Base-by-base conservation (phyloP, 2,888 invertebrate species). In the Xylota segnis region DNA sequence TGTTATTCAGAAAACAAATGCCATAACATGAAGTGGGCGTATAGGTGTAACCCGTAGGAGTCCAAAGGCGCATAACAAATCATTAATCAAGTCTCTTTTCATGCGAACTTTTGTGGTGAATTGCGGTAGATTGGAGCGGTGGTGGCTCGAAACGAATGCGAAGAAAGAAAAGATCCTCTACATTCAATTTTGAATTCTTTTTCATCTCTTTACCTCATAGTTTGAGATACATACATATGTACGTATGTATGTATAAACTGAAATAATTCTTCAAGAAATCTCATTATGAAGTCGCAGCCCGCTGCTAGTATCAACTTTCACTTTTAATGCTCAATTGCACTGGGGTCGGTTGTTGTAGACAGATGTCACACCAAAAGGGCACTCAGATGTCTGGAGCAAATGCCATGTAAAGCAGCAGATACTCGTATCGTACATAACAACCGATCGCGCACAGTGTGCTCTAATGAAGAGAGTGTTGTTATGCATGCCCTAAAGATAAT, bases 291-390 rank as follows among this genome's bases (percentile, higher is more conserved):
- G 14, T n/a, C 29, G 12, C 27, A 23, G 54, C 16, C 58, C 18
- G 10, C 10, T 10, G 47, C 9, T 45, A 78, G 83, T 78, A 83
- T 83, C 83, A 56, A 43, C 83, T 83, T 83, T 78, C 83, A 83
- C 72, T 63, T 23, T 70, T 74, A 18, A 78, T 63, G 72, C 27
- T 74, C 61, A 63, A 61, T 59, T 40, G 63, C 43, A 65, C 32
- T 50, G 7, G 16, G 34, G 7, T 45, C 23, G 34, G 9, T 27
- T 18, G 52, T 0, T 14, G 63, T 74, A 81, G 81, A 68, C 82
- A 82, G 82, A 82, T 82, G 75, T 82, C 82, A 63, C 63, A 82
- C 45, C 54, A 82, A 50, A 74, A 76, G 68, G 82, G 82, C 71
- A 83, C 54, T 58, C 58, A 18, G 37, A 65, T 54, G 40, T 16